Conservation (phyloP, 2,797 vertebrate genomes). For the Pantherophis alleghaniensis region DNA sequence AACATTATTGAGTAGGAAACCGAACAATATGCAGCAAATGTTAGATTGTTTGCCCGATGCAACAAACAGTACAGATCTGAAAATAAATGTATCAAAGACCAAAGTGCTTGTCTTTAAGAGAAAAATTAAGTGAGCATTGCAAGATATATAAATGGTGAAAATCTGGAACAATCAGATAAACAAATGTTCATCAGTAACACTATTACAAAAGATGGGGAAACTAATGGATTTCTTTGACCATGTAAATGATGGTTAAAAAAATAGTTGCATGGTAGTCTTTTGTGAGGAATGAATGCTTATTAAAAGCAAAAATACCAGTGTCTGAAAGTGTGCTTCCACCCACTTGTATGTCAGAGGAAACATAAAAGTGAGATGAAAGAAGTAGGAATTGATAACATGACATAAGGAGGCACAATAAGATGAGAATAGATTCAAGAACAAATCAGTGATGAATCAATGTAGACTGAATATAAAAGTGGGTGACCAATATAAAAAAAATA, state of each 20-base stretch:
- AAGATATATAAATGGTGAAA: background rate
- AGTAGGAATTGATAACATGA: background rate
- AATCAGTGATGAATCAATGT: background rate
- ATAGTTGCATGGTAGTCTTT: background rate
- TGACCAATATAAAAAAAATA: background rate
- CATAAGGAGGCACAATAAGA: background rate
- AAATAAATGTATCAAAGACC: background rate
- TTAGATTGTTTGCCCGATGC: background rate
- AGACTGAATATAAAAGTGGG: background rate
- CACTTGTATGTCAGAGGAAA: background rate
- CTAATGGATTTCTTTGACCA: background rate
- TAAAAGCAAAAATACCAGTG: background rate
- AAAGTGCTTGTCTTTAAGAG: background rate
- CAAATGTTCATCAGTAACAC: background rate
- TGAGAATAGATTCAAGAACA: background rate
- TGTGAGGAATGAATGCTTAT: background rate
- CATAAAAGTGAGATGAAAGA: background rate
- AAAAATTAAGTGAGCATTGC: background rate
- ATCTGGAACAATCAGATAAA: background rate
- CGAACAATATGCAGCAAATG: background rate
- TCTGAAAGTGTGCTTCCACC: background rate
- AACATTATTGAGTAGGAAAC: background rate
- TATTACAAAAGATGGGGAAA: background rate
- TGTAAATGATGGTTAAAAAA: background rate
- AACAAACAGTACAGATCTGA: background rate